Conservation (phyloP, 2,797 vertebrate genomes). For the Xyrichtys novacula region DNA sequence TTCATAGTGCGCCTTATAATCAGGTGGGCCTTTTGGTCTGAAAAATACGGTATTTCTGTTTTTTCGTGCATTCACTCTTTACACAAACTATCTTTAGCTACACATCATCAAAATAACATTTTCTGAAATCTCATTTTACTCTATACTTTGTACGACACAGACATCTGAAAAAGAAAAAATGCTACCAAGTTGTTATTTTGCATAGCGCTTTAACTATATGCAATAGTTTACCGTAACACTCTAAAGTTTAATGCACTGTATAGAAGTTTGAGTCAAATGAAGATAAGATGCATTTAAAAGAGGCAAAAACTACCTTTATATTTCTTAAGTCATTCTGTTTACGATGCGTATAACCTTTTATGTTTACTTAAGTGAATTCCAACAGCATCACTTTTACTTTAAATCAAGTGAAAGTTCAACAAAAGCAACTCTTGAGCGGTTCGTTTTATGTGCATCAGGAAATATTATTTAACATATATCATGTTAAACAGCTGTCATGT, state of each 20-base stretch:
- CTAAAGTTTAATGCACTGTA: background rate
- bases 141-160: too few relatives aligned
- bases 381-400: slow-evolving; percentile 26
- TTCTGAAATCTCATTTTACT: too few relatives aligned
- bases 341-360: slow-evolving; percentile 16
- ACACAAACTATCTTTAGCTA: too few relatives aligned
- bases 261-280: background rate
- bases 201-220: too few relatives aligned
- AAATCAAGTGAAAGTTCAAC: slow-evolving; percentile 42
- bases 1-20: too few relatives aligned
- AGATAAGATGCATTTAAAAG: background rate
- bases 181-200: too few relatives aligned
- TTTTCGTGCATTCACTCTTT: too few relatives aligned
- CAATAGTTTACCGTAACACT: too few relatives aligned
- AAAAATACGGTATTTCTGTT: too few relatives aligned
- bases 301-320: background rate
- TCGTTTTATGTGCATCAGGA: slow-evolving; percentile 8
- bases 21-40: too few relatives aligned
- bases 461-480: slow-evolving; percentile 25
- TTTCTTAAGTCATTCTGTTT: background rate
- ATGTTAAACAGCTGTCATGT: slow-evolving; percentile 27
- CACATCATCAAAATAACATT: too few relatives aligned
- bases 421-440: background rate
- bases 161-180: too few relatives aligned
- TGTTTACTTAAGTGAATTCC: slow-evolving; percentile 19